Evolutionary conservation across 2,113 vertebrate species (phyloP).

Genomic region (Odontophorus gujanensis): DNA sequence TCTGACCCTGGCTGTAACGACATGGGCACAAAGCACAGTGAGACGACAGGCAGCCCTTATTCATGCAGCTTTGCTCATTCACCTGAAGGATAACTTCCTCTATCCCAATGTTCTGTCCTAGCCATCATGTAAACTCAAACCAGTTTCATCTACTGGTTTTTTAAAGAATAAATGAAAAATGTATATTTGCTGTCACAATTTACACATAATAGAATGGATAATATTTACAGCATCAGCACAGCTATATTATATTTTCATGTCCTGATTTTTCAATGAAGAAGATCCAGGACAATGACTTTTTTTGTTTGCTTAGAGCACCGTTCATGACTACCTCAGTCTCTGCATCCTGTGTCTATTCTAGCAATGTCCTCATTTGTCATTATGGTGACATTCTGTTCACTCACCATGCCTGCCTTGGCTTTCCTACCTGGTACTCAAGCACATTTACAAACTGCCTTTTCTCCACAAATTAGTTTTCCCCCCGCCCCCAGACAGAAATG

Average conservation of each 20-base stretch:
- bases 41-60: fast-evolving
- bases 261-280: not conserved
- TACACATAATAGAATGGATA: not conserved
- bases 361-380: not conserved
- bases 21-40: not conserved
- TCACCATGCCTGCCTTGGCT: not conserved
- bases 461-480: not conserved
- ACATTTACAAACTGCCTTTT: not conserved
- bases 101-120: not conserved
- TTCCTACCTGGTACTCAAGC: not conserved
- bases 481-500: not conserved
- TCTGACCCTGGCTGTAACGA: not conserved
- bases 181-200: not conserved
- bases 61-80: not conserved
- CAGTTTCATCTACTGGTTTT: not conserved
- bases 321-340: not conserved
- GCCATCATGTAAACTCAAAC: not conserved
- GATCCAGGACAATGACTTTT: not conserved
- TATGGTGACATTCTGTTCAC: not conserved
- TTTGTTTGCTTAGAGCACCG: not conserved
- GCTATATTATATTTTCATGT: not conserved
- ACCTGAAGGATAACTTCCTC: not conserved
- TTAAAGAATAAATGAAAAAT: not conserved
- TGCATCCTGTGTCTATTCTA: not conserved
- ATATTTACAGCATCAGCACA: not conserved